These are phyloP conservation scores for Amazona vittata DNA, from an alignment of 2,113 vertebrate genomes.

Conservation along the genomic window DNA sequence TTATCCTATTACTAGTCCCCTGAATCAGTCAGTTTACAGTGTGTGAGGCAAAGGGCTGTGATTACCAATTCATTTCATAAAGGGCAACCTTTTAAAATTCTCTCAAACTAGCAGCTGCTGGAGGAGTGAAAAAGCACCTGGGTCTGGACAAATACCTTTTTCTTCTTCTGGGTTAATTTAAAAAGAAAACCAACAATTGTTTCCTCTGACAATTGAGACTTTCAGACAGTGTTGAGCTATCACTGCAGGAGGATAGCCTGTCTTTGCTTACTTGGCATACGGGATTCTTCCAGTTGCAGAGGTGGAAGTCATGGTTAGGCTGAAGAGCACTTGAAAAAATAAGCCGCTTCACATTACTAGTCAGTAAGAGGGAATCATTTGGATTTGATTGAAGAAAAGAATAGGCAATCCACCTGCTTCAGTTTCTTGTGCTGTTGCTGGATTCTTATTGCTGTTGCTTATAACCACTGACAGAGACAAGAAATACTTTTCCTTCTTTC, in stretches of 20 bases:
- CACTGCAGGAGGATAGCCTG: not conserved
- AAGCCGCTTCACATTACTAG: not conserved
- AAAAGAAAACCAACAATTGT: conserved; percentile 8
- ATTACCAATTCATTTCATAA: conserved; percentile 54
- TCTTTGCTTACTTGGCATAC: not conserved
- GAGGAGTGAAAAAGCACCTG: conserved; percentile 4
- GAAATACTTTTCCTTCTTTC: not conserved
- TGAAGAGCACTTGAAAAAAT: conserved; percentile 28
- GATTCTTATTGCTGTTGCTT: not conserved
- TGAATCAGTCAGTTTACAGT: not conserved
- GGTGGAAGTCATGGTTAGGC: not conserved
- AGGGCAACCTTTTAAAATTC: conserved; percentile 37
- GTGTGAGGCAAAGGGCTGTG: not conserved
- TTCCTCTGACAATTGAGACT: not conserved
- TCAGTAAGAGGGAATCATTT: not conserved
- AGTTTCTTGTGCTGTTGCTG: not conserved
- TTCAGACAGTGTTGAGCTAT: not conserved
- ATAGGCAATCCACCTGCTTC: not conserved
- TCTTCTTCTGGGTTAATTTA: conserved; percentile 19
- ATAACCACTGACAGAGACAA: not conserved
- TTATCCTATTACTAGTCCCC: conserved; percentile 15
- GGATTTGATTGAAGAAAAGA: not conserved
- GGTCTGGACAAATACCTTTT: not conserved
- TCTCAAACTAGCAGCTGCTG: conserved; percentile 36
- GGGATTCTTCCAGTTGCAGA: conserved; percentile 19